phyloP scores from a whole-genome alignment of 2,797 vertebrate genomes.

The Parauchenoglanis ngamensis region DNA sequence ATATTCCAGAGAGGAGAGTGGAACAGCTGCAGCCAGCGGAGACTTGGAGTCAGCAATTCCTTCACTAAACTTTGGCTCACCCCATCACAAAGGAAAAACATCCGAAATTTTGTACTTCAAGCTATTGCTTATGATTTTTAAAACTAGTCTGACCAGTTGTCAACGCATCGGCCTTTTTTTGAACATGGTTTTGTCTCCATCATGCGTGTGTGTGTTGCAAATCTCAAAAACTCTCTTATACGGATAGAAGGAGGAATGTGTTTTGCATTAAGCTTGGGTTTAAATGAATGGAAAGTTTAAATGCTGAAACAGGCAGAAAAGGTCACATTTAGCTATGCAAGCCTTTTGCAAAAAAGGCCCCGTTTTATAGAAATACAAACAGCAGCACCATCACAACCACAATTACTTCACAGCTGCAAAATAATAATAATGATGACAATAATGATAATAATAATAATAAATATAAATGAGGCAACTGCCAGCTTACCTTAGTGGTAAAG shows the following conservation, averaged over 20 bases:
- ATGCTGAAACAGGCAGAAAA: slow-evolving; percentile 16
- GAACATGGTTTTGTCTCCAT: no score
- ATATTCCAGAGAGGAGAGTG: neutral
- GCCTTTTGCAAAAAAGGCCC: slow-evolving; percentile 28
- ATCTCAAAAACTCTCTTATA: slow-evolving; percentile 35
- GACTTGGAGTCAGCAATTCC: slow-evolving; percentile 6
- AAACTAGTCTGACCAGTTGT: neutral
- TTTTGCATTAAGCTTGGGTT: slow-evolving; percentile 44
- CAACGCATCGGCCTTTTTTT: neutral
- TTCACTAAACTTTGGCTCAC: slow-evolving; percentile 28
- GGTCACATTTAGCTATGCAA: slow-evolving; percentile 35
- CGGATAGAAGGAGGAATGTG: slow-evolving; percentile 43
- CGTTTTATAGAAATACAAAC: neutral
- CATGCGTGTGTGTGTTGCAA: neutral
- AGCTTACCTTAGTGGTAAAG: slow-evolving; percentile 92
- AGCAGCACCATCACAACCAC: neutral
- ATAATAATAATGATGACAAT: neutral
- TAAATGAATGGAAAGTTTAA: slow-evolving; percentile 35
- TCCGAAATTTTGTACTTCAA: slow-evolving; percentile 4
- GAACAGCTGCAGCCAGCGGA: slow-evolving; percentile 23
- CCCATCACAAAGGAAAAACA: slow-evolving; percentile 10
- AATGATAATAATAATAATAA: neutral
- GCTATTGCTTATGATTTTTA: neutral
- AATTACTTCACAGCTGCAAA: neutral
- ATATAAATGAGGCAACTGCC: neutral